Conservation (phyloP, 2,888 invertebrate genomes). For the Hermaeophaga mercurialis region DNA sequence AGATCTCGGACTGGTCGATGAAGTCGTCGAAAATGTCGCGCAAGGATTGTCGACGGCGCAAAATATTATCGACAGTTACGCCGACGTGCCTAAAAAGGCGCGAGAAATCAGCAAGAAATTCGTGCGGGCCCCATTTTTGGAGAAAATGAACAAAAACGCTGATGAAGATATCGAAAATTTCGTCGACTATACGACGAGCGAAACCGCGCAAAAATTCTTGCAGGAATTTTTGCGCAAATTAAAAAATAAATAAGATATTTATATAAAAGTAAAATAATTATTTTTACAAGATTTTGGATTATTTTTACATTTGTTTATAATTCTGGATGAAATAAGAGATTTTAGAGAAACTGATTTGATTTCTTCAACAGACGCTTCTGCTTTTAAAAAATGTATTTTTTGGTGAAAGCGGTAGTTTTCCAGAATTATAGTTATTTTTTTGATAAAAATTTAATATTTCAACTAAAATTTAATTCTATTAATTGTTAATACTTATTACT, state of each 20-base stretch:
- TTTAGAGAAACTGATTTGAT: too few species aligned
- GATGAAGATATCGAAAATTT: constrained; percentile 71
- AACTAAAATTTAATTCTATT: too few species aligned
- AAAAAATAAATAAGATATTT: constrained; percentile 8
- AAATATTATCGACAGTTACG: constrained; percentile 68
- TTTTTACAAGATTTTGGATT: too few species aligned
- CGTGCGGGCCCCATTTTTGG: constrained; percentile 59
- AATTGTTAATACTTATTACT: too few species aligned
- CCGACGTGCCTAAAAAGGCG: constrained; percentile 67
- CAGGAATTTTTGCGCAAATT: background rate
- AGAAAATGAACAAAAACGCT: constrained; percentile 54
- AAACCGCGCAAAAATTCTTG: background rate
- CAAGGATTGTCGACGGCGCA: constrained; percentile 71
- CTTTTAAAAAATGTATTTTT: too few species aligned
- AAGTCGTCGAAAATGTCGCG: constrained; percentile 69
- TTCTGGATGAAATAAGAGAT: too few species aligned
- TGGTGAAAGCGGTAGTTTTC: too few species aligned
- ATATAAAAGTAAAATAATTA: too few species aligned
- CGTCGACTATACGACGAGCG: constrained; percentile 49
- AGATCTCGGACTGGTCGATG: constrained; percentile 77
- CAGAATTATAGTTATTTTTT: too few species aligned
- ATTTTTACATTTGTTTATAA: too few species aligned
- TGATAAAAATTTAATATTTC: too few species aligned
- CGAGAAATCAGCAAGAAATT: constrained; percentile 64
- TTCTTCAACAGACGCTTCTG: too few species aligned